These are phyloP conservation scores for Anniella stebbinsi DNA, from an alignment of 2,797 vertebrate genomes.

Conservation along the genomic window DNA sequence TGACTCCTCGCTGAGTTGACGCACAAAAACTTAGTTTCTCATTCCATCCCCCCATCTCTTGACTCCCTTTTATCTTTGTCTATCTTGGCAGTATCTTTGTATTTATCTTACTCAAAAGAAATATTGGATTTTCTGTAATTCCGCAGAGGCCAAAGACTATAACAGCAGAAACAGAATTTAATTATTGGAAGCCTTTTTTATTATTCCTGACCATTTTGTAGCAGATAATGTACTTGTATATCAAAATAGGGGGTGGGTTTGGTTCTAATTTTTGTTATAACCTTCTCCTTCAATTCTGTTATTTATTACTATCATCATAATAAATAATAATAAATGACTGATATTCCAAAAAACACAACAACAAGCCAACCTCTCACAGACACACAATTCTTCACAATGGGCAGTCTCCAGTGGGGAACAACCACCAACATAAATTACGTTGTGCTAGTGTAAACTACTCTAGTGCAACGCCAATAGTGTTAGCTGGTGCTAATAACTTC, in stretches of 20 bases:
- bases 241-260: background rate
- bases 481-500: too few relatives aligned
- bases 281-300: background rate
- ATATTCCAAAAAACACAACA: too few relatives aligned
- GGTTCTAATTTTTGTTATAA: background rate
- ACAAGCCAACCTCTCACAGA: background rate
- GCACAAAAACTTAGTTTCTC: background rate
- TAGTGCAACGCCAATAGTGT: too few relatives aligned
- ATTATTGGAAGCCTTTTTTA: background rate
- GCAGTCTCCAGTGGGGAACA: background rate
- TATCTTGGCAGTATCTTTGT: background rate
- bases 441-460: too few relatives aligned
- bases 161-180: background rate
- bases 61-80: background rate
- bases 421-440: background rate
- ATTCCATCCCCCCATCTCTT: background rate
- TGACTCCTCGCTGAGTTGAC: too few relatives aligned
- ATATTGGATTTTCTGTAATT: background rate
- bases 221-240: background rate
- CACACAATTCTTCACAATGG: background rate
- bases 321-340: too few relatives aligned
- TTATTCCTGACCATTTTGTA: background rate
- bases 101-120: background rate
- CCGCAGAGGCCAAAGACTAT: background rate
- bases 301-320: background rate